These are phyloP conservation scores for Cantharis rustica DNA, from an alignment of 2,888 invertebrate species.

Conservation along the genomic window DNA sequence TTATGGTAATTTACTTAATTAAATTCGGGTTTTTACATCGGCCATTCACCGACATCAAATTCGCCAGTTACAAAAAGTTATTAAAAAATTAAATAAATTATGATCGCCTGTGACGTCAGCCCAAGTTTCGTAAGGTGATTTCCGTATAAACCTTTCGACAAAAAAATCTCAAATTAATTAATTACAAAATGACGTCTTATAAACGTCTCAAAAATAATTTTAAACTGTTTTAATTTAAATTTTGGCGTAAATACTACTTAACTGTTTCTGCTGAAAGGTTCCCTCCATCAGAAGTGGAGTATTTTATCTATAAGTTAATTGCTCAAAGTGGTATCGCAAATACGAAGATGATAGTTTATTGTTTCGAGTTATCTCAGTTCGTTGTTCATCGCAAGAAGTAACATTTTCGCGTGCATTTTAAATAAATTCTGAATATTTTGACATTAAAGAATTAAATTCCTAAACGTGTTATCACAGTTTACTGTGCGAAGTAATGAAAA, in stretches of 20 bases:
- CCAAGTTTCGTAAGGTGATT: background rate
- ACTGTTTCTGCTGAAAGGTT: background rate
- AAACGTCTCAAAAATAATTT: background rate
- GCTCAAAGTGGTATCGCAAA: background rate
- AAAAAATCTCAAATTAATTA: background rate
- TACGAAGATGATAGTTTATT: background rate
- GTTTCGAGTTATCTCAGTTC: background rate
- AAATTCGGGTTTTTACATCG: background rate
- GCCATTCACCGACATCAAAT: background rate
- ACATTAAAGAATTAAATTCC: background rate
- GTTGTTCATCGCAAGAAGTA: background rate
- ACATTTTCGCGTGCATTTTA: background rate
- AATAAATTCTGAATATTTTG: background rate
- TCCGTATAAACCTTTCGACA: background rate
- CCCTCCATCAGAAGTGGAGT: background rate
- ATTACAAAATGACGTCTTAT: background rate
- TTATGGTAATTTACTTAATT: background rate
- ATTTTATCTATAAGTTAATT: background rate
- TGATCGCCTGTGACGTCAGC: background rate
- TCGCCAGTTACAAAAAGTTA: background rate
- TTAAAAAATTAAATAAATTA: background rate
- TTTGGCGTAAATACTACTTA: background rate
- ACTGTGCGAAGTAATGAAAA: background rate
- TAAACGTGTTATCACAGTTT: background rate
- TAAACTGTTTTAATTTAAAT: background rate